Base-by-base conservation (phyloP, 2,797 vertebrate species). In the Ptychobarbus kaznakovi region DNA sequence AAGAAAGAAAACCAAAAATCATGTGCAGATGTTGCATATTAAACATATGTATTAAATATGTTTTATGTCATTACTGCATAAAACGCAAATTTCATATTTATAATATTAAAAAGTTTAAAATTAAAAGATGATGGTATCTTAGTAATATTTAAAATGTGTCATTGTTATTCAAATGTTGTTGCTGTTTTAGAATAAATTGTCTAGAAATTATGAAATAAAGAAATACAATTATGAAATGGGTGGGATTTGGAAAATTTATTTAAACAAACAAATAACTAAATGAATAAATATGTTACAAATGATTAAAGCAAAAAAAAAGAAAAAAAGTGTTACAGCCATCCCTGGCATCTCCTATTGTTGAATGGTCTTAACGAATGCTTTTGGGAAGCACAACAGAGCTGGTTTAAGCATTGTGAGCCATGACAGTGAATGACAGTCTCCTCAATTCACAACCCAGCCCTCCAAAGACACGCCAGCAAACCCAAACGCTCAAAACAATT, bases 401-500 rank as follows among this genome's bases (percentile, higher is more conserved):
- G 0, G 11, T 61, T 42, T 40, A 63, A 80, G 15, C 35, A 25
- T 42, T 70, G 25, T 42, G 13, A 70, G 46, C 4, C 65, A 53
- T 40, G 44, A 20, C 44, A 66, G 9, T 70, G n/a, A 82, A 82
- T 32, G 42, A 61, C 22, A 32, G 51, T 56, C 51, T 77, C 6
- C 20, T 38, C 63, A 68, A 32, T 49, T 80, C 25, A 80, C 28
- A 68, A 58, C 51, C 20, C 61, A 66, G 40, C 58, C 16, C 16
- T 46, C 61, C 16, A 6, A 68, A 51, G 28, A 68, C 42, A 69
- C 0, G 6, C 65, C 78, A 80, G 77, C 38, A 32, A 66, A 69
- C 63, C 63, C 79, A 80, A 53, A 53, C 7, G 20, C 78, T 68
- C 44, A 38, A 80, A 80, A 69, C 79, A 80, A 80, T 80, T 80